Evolutionary conservation across 2,888 invertebrate species (phyloP), one percentile per base, ranked within the genome.

Genomic region (Drosophila limbata): DNA sequence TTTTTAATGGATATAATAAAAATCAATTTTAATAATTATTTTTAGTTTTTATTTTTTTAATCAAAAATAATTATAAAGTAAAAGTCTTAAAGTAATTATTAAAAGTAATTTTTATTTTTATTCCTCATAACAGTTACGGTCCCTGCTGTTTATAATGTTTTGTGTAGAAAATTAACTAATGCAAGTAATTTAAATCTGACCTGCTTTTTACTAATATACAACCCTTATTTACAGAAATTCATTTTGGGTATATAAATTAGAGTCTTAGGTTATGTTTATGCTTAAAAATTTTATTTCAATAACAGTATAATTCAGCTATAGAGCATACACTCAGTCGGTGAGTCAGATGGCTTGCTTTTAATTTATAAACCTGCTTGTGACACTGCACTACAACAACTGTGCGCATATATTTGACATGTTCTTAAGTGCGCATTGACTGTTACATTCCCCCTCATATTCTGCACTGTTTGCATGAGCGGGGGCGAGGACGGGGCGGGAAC

Each of bases 381-480:
- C 50, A 25, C 31, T 45, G 17, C 56, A 64, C 47, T 56, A 56
- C 61, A 21, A 39, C 63, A 70, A 79, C 64, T 66, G 55, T 60
- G 28, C 31, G 50, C 56, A 60, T 51, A 63, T 87, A 69, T 87
- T 87, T 79, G 69, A 65, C 62, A 72, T 69, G 67, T 76, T 59
- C 68, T 76, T 79, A 83, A 84, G 63, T 87, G 87, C 76, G 53
- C 80, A 74, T 61, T 77, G 80, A 75, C 85, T 84, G 62, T 35
- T 51, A 33, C 48, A n/a, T 42, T 47, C 28, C 63, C 63, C 15
- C 19, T 39, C 13, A 44, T 40, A 17, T 37, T 17, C n/a, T 25
- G 40, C 44, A 42, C 10, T 48, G 13, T 51, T 42, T 42, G 11
- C 45, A 15, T 40, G 25, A 21, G 39, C 57, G n/a, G 21, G 42